These are phyloP conservation scores for Microctenopoma lineatum DNA, from an alignment of 2,797 vertebrate genomes.

Conservation along the genomic window DNA sequence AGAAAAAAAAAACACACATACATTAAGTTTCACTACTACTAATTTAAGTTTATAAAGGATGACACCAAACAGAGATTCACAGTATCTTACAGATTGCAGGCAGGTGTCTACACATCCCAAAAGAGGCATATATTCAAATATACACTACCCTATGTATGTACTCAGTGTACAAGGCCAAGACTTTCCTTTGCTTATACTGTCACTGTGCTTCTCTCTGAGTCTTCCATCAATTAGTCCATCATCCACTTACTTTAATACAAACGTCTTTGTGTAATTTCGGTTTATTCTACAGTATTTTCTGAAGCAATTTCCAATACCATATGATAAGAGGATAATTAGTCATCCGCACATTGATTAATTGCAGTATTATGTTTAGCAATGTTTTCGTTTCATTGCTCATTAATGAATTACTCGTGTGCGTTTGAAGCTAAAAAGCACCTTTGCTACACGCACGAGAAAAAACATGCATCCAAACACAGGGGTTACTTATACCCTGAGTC, in stretches of 20 bases:
- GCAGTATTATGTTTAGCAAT: no score
- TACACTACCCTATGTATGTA: not conserved
- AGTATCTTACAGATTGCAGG: not conserved
- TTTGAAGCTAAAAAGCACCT: not conserved
- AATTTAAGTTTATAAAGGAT: conserved; percentile 23
- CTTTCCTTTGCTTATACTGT: not conserved
- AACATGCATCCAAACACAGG: conserved; percentile 14
- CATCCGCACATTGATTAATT: no score
- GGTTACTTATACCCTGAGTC: conserved; percentile 29
- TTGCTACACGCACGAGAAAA: not conserved
- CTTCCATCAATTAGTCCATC: no score
- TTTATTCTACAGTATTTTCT: not conserved
- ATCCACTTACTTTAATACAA: no score
- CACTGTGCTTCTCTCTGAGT: no score
- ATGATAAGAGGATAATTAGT: no score
- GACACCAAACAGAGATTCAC: not conserved
- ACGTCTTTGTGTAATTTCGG: not conserved
- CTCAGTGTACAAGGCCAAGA: not conserved
- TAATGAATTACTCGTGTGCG: no score
- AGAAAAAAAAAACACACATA: not conserved
- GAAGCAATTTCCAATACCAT: no score
- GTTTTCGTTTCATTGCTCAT: no score
- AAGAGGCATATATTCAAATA: not conserved
- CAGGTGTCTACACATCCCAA: not conserved
- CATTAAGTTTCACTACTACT: conserved; percentile 15